phyloP scores from a whole-genome alignment of 2,797 vertebrate species.

The Phrynocephalus forsythii region DNA sequence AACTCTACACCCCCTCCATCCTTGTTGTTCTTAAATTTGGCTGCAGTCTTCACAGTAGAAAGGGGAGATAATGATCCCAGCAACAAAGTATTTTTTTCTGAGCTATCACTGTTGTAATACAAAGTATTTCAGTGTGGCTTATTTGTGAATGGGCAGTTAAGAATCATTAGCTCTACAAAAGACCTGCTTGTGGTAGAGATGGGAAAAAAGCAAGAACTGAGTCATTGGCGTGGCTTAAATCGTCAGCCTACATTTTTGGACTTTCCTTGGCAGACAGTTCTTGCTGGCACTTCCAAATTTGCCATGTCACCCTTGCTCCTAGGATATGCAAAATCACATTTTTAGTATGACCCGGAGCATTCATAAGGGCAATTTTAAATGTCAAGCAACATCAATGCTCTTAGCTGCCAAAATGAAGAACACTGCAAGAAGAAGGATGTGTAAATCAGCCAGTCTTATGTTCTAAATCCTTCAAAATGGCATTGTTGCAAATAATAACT shows the following conservation, averaged over 20 bases:
- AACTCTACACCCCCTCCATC: not conserved
- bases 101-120: not conserved
- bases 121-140: not conserved
- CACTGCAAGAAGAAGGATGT: not conserved
- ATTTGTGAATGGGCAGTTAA: not conserved
- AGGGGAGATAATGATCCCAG: not conserved
- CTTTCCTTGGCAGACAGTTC: not conserved
- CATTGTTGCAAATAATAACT: slow-evolving; percentile 4
- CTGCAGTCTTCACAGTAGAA: not conserved
- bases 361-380: not conserved
- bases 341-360: not conserved
- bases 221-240: not conserved
- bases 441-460: not conserved
- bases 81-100: not conserved
- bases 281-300: not conserved
- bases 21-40: not conserved
- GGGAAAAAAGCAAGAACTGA: not conserved
- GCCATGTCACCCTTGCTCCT: not conserved
- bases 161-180: not conserved
- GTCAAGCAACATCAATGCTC: not conserved
- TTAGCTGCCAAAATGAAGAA: not conserved
- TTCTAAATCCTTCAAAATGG: slow-evolving; percentile 42
- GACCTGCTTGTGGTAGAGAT: not conserved
- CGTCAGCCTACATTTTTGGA: not conserved
- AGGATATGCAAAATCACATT: not conserved